Evolutionary conservation across 2,888 invertebrate genomes (phyloP).

Genomic region (Sphaeridia pumilis): DNA sequence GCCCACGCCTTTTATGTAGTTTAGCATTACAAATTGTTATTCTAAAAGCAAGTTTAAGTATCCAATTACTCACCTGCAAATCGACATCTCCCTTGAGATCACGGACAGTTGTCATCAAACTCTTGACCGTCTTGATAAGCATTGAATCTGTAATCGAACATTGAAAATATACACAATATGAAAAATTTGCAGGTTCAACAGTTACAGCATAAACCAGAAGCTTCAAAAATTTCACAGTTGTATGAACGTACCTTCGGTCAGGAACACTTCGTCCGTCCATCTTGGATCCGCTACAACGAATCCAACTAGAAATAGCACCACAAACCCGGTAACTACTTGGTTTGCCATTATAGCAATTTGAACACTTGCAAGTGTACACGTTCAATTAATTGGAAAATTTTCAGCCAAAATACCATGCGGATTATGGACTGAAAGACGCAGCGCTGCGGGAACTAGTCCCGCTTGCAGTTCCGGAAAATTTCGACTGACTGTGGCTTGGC

Average conservation of each 20-base stretch:
- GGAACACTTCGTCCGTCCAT: constrained; percentile 14
- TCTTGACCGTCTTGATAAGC: constrained; percentile 11
- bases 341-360: too few relatives aligned
- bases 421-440: too few relatives aligned
- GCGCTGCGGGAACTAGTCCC: too few relatives aligned
- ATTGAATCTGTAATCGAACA: constrained; percentile 7
- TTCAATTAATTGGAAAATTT: too few relatives aligned
- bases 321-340: too few relatives aligned
- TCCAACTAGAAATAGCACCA: too few relatives aligned
- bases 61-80: constrained; percentile 6
- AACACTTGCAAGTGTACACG: too few relatives aligned
- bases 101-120: constrained; percentile 9
- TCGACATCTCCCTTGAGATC: constrained; percentile 13
- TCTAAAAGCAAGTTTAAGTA: neutral
- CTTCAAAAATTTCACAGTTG: neutral
- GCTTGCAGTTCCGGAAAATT: too few relatives aligned
- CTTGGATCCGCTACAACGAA: neutral
- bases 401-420: too few relatives aligned
- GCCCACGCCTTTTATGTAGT: too few relatives aligned
- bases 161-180: neutral
- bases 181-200: neutral
- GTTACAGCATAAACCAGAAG: neutral
- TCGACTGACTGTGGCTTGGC: too few relatives aligned
- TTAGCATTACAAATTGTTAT: too few relatives aligned
- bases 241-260: constrained; percentile 10